Conservation (phyloP, 2,113 vertebrate genomes). For the Aix galericulata region DNA sequence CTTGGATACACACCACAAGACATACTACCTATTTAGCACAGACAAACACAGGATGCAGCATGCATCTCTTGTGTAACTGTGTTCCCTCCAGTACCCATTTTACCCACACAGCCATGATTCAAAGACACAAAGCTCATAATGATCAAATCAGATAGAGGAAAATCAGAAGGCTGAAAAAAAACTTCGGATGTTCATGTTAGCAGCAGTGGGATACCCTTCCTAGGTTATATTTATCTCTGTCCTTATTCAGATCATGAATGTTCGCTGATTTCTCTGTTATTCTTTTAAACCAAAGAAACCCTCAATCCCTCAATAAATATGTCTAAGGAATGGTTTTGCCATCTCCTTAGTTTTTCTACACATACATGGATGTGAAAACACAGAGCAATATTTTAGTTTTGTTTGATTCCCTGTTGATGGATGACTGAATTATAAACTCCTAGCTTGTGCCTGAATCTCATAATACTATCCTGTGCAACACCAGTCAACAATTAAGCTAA, state of each 20-base stretch:
- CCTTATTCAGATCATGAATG: not conserved
- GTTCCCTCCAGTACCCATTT: not conserved
- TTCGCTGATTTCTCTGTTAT: not conserved
- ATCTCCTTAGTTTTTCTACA: not conserved
- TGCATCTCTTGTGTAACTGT: not conserved
- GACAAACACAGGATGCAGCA: not conserved
- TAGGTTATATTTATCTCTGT: not conserved
- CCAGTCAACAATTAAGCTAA: not conserved
- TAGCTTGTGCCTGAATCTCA: not conserved
- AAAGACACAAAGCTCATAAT: not conserved
- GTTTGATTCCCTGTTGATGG: not conserved
- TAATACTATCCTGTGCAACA: not conserved
- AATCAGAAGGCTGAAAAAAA: not conserved
- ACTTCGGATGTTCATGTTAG: not conserved
- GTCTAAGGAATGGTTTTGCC: not conserved
- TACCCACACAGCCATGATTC: rapidly evolving
- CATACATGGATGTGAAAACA: not conserved
- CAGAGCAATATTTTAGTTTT: not conserved
- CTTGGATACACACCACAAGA: not conserved
- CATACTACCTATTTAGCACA: not conserved
- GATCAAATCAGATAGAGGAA: not conserved
- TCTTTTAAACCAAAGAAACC: not conserved
- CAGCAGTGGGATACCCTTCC: not conserved
- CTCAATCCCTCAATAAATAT: not conserved
- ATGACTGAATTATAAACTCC: not conserved